Percentiles rank a stretch among this genome's conserved stretches.
Conservation (phyloP, 2,888 invertebrate genomes). For the Flexamia atlantica region DNA sequence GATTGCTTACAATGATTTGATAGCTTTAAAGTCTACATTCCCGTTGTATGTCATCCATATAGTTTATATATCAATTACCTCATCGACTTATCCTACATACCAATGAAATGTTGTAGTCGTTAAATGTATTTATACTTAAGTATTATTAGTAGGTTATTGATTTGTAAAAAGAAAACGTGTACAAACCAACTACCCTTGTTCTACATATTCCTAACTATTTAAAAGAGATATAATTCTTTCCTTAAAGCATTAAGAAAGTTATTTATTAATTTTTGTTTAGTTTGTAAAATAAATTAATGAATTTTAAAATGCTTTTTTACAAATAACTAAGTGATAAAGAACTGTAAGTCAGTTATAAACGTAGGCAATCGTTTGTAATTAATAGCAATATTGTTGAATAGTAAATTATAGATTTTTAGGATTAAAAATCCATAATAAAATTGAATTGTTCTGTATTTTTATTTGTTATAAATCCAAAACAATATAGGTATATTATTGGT, state of each 20-base stretch:
- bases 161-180: slow-evolving; percentile 54
- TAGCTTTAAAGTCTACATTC: slow-evolving; percentile 51
- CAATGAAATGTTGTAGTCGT: slow-evolving; percentile 51
- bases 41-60: slow-evolving; percentile 46
- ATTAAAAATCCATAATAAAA: slow-evolving; percentile 47
- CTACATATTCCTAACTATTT: slow-evolving; percentile 47
- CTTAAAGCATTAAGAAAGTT: background rate
- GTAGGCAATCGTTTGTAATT: slow-evolving; percentile 53
- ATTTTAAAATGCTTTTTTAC: slow-evolving; percentile 52
- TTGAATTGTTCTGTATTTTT: slow-evolving; percentile 18
- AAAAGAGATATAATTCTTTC: slow-evolving; percentile 41
- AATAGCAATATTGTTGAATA: slow-evolving; percentile 56
- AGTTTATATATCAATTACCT: slow-evolving; percentile 51
- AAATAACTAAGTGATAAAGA: slow-evolving; percentile 23
- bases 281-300: slow-evolving; percentile 54
- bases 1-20: slow-evolving; percentile 41
- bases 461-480: background rate
- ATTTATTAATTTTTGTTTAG: background rate
- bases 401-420: slow-evolving; percentile 44
- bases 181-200: slow-evolving; percentile 36
- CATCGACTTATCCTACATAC: slow-evolving; percentile 25
- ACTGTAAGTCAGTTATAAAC: slow-evolving; percentile 25
- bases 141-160: slow-evolving; percentile 49
- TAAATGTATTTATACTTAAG: slow-evolving; percentile 57
- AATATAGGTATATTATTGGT: background rate